Evolutionary conservation across 2,797 vertebrate species (phyloP).

Genomic region (Heterohyrax brucei): DNA sequence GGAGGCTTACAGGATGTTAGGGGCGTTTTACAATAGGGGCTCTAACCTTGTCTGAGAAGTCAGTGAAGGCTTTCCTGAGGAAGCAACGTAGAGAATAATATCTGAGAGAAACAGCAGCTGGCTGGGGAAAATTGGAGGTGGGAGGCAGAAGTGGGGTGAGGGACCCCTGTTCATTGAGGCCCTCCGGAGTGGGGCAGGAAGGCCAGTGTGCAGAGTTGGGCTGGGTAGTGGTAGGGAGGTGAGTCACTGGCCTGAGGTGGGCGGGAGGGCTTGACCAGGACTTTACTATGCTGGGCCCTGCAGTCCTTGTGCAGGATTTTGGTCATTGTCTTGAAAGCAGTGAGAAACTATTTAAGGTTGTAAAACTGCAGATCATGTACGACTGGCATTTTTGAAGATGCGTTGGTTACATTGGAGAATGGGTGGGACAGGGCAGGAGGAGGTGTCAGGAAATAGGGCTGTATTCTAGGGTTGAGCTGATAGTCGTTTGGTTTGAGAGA

Average conservation of each 20-base stretch:
- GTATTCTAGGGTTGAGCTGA: not conserved
- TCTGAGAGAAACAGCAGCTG: not conserved
- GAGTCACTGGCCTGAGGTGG: not conserved
- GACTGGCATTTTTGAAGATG: not conserved
- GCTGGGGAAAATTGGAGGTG: not conserved
- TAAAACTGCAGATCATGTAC: not conserved
- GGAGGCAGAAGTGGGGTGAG: not conserved
- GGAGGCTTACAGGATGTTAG: not conserved
- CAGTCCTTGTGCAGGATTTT: not conserved
- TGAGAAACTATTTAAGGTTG: not conserved
- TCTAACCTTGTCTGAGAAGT: not conserved
- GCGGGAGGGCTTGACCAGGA: fast-evolving
- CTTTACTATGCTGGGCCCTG: not conserved
- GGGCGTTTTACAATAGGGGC: not conserved
- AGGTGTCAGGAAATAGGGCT: not conserved
- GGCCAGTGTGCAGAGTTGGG: not conserved
- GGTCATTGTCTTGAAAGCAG: not conserved
- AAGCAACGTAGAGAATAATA: not conserved
- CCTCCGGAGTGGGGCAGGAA: not conserved
- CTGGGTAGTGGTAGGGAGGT: not conserved
- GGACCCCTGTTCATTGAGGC: not conserved
- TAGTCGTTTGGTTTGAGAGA: not conserved
- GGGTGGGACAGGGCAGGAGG: not conserved
- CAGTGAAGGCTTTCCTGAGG: not conserved
- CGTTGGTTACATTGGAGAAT: not conserved